A percentile compares a stretch with the other conserved stretches of the same genome.
phyloP scores from a whole-genome alignment of 2,888 invertebrate species.

The Caenorhabditis doughertyi region DNA sequence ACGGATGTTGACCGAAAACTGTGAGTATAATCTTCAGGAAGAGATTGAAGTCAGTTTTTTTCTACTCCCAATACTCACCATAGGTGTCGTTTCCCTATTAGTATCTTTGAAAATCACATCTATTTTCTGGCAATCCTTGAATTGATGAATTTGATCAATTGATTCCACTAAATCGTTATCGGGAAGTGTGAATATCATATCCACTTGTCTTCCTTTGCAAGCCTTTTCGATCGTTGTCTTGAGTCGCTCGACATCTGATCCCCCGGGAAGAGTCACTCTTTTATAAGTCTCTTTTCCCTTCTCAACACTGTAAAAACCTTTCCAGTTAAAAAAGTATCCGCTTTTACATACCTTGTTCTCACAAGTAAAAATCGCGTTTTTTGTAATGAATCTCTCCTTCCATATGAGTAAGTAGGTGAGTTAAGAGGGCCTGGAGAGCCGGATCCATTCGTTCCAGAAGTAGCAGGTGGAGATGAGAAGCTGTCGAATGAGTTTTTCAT shows the following conservation, averaged over 20 bases:
- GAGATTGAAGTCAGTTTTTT: too few species aligned
- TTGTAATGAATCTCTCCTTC: slow-evolving; percentile 71
- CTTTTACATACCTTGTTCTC: slow-evolving; percentile 63
- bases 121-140: slow-evolving; percentile 74
- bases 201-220: slow-evolving; percentile 67
- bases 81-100: slow-evolving; percentile 29
- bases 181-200: slow-evolving; percentile 72
- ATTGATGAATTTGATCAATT: slow-evolving; percentile 69
- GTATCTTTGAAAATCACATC: slow-evolving; percentile 70
- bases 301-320: slow-evolving; percentile 63
- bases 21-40: too few species aligned
- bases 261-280: slow-evolving; percentile 75
- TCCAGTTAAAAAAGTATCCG: too few species aligned
- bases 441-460: slow-evolving; percentile 28
- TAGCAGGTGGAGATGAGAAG: slow-evolving; percentile 39
- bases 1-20: background rate
- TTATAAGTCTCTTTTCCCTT: slow-evolving; percentile 77
- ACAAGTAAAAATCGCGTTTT: slow-evolving; percentile 74
- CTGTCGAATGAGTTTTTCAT: slow-evolving; percentile 66
- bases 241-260: slow-evolving; percentile 72
- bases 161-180: slow-evolving; percentile 70
- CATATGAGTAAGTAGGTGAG: slow-evolving; percentile 73
- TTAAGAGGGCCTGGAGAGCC: slow-evolving; percentile 63
- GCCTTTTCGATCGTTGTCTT: slow-evolving; percentile 73
- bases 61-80: too few species aligned